phyloP scores from a whole-genome alignment of 2,888 invertebrate species.

The Agrilus mali region DNA sequence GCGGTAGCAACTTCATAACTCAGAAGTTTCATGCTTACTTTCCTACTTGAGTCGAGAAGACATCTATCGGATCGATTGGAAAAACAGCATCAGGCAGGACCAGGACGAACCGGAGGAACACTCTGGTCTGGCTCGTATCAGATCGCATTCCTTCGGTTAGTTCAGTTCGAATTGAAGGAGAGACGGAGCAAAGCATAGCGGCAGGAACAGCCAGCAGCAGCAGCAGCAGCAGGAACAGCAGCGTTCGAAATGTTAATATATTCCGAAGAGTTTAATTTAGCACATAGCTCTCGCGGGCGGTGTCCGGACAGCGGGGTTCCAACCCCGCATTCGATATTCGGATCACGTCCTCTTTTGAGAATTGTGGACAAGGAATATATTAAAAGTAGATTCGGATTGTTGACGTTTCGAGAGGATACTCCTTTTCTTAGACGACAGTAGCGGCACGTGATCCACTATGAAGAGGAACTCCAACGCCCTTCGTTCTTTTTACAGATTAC shows the following conservation, averaged over 20 bases:
- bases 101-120: constrained; percentile 1
- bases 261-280: constrained; percentile 37
- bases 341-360: constrained; percentile 31
- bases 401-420: constrained; percentile 30
- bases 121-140: too few relatives aligned
- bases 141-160: too few relatives aligned
- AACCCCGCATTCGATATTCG: constrained; percentile 30
- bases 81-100: constrained; percentile 15
- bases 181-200: constrained; percentile 2
- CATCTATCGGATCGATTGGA: constrained; percentile 23
- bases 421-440: constrained; percentile 17
- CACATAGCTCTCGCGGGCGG: constrained; percentile 32
- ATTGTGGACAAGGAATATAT: constrained; percentile 37
- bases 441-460: too few relatives aligned
- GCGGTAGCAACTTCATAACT: too few relatives aligned
- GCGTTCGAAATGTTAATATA: constrained; percentile 36
- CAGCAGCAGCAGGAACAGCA: constrained; percentile 15
- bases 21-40: neutral
- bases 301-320: constrained; percentile 17
- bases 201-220: constrained; percentile 14
- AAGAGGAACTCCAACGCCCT: too few relatives aligned
- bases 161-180: neutral
- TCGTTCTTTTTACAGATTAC: too few relatives aligned
- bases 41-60: constrained; percentile 11
- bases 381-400: constrained; percentile 35